Conservation (phyloP, 2,888 invertebrate genomes). For the Lasius platythorax region DNA sequence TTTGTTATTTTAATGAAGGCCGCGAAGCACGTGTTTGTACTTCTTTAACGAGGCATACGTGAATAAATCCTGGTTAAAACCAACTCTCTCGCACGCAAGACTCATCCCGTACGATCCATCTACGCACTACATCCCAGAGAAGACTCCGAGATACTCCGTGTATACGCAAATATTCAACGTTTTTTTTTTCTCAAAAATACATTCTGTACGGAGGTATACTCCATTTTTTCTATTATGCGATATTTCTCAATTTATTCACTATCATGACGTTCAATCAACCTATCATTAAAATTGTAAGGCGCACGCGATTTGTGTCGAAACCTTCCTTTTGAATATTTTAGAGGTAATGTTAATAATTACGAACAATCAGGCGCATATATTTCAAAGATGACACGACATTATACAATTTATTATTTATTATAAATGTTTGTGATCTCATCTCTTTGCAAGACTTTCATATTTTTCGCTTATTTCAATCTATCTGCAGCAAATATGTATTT, state of each 20-base stretch:
- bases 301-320: background rate
- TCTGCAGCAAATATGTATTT: background rate
- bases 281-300: constrained; percentile 9
- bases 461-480: background rate
- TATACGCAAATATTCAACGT: constrained; percentile 3
- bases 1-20: constrained; percentile 51
- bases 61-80: constrained; percentile 54
- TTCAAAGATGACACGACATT: background rate
- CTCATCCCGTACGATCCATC: constrained; percentile 23
- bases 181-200: background rate
- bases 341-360: background rate
- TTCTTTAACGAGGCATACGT: constrained; percentile 55
- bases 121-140: constrained; percentile 2
- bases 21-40: constrained; percentile 48
- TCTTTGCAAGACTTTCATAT: background rate
- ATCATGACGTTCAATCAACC: background rate
- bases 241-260: constrained; percentile 2
- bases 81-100: constrained; percentile 52
- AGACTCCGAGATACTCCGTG: background rate
- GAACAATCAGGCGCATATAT: background rate
- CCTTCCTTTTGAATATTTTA: background rate
- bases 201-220: background rate
- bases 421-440: constrained; percentile 1
- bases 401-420: background rate
- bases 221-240: background rate